A percentile compares a stretch with the other conserved stretches of the same genome.
phyloP scores from a whole-genome alignment of 2,113 vertebrate genomes.

The Cyphomyrus discorhynchus region DNA sequence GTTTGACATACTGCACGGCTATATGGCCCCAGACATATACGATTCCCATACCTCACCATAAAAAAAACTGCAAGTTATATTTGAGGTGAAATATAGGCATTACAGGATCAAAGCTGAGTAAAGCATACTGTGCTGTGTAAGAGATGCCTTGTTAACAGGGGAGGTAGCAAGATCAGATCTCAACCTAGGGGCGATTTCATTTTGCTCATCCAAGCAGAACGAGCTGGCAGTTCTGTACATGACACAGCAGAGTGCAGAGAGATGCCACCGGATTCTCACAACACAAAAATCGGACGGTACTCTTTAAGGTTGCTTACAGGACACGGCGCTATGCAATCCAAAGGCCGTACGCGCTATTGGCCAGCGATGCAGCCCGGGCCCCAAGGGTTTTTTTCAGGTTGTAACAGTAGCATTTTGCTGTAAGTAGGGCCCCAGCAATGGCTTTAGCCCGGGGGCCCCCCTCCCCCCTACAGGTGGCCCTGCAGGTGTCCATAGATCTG shows the following conservation, averaged over 20 bases:
- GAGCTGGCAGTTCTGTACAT: constrained; percentile 71
- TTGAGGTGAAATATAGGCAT: constrained; percentile 7
- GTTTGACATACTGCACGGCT: background rate
- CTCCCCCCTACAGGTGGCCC: background rate
- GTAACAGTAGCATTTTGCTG: background rate
- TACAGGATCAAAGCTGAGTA: background rate
- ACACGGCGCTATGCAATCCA: background rate
- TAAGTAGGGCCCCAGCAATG: background rate
- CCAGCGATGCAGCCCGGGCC: background rate
- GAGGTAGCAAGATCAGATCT: constrained; percentile 63
- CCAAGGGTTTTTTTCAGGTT: background rate
- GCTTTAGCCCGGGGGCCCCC: background rate
- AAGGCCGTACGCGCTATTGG: background rate
- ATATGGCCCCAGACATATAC: background rate
- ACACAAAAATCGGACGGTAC: background rate
- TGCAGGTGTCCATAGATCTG: background rate
- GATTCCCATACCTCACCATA: background rate
- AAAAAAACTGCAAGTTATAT: background rate
- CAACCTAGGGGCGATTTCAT: constrained; percentile 80
- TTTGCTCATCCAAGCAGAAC: constrained; percentile 74
- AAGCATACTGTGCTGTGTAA: background rate
- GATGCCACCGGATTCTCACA: constrained; percentile 20
- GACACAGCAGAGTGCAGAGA: constrained; percentile 69
- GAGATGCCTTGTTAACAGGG: constrained; percentile 72
- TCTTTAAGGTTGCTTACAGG: background rate